These are phyloP conservation scores for Xestia xanthographa DNA, from an alignment of 2,888 invertebrate genomes.

Conservation along the genomic window DNA sequence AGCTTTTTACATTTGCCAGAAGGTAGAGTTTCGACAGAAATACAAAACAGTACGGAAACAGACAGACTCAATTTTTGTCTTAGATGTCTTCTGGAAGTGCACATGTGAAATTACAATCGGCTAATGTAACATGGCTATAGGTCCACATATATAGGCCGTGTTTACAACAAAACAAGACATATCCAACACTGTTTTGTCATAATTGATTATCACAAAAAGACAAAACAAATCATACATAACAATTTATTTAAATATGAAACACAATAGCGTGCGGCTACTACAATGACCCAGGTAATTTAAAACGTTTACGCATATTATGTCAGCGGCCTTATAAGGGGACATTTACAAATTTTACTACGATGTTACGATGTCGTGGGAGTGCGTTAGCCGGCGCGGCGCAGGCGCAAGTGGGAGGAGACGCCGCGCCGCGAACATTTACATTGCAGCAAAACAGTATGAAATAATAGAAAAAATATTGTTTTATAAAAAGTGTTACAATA, in stretches of 20 bases:
- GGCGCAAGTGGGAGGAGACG: slow-evolving; percentile 43
- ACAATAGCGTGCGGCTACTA: slow-evolving; percentile 34
- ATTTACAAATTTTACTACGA: slow-evolving; percentile 69
- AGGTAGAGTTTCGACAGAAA: not conserved
- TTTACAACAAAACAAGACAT: not conserved
- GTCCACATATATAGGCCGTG: not conserved
- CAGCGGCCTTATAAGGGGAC: slow-evolving; percentile 62
- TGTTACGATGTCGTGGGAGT: slow-evolving; percentile 59
- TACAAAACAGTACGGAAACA: not conserved
- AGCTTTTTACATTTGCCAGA: not conserved
- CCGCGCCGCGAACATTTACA: slow-evolving; percentile 6
- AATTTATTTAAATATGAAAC: slow-evolving; percentile 22
- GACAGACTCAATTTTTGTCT: not conserved
- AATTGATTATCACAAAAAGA: not conserved
- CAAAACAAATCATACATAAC: slow-evolving; percentile 3
- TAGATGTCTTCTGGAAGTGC: not conserved
- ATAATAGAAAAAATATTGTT: too few relatives aligned
- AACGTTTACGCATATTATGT: slow-evolving; percentile 59
- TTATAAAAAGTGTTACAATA: too few relatives aligned
- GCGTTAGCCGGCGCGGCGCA: slow-evolving; percentile 41
- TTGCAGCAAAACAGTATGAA: not conserved
- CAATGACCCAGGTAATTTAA: slow-evolving; percentile 48
- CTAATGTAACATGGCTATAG: not conserved
- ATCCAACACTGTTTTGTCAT: not conserved
- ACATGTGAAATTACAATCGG: not conserved